phyloP scores from a whole-genome alignment of 2,888 invertebrate genomes.

The Thyatira batis region DNA sequence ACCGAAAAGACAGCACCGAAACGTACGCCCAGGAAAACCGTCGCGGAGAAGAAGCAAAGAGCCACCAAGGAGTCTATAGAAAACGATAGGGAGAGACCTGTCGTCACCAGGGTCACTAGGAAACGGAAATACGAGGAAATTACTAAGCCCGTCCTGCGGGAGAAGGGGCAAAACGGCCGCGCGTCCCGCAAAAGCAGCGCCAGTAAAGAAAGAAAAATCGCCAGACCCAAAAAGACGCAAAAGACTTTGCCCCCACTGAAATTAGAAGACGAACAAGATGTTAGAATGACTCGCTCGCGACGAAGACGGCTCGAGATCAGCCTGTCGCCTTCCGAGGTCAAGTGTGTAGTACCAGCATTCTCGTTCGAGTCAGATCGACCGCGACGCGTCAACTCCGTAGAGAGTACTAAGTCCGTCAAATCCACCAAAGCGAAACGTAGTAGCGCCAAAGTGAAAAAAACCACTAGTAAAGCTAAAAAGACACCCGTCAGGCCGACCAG shows the following conservation, averaged over 20 bases:
- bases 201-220: slow-evolving; percentile 50
- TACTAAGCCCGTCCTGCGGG: slow-evolving; percentile 65
- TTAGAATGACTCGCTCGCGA: slow-evolving; percentile 67
- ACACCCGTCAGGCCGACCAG: slow-evolving; percentile 51
- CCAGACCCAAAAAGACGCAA: slow-evolving; percentile 48
- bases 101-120: slow-evolving; percentile 50
- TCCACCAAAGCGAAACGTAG: slow-evolving; percentile 35
- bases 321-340: slow-evolving; percentile 65
- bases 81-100: slow-evolving; percentile 65
- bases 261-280: slow-evolving; percentile 42
- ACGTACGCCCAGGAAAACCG: slow-evolving; percentile 35
- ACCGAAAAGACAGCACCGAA: slow-evolving; percentile 33
- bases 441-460: slow-evolving; percentile 37
- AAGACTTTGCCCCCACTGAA: slow-evolving; percentile 32
- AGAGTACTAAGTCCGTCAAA: slow-evolving; percentile 51
- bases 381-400: slow-evolving; percentile 54
- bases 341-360: slow-evolving; percentile 49
- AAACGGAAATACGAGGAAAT: slow-evolving; percentile 64
- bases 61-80: slow-evolving; percentile 73
- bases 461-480: slow-evolving; percentile 50
- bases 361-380: slow-evolving; percentile 70
- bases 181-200: slow-evolving; percentile 43
- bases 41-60: slow-evolving; percentile 41
- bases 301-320: slow-evolving; percentile 62
- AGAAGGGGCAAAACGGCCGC: slow-evolving; percentile 69